These are phyloP conservation scores for Clunio marinus DNA, from an alignment of 2,888 invertebrate species.

Conservation along the genomic window DNA sequence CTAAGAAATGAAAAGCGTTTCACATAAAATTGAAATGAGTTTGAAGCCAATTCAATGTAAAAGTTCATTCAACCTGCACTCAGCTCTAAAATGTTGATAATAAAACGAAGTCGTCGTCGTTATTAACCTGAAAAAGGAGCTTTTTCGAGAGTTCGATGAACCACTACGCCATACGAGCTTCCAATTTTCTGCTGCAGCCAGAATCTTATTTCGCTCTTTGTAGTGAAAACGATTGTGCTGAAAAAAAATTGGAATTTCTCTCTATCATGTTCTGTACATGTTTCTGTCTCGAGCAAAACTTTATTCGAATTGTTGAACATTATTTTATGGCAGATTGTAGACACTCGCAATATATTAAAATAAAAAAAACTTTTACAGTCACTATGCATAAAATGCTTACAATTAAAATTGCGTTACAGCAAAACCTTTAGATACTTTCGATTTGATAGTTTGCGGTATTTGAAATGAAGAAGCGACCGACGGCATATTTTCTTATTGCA, in stretches of 20 bases:
- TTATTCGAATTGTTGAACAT: not conserved
- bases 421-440: too few species aligned
- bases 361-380: not conserved
- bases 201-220: not conserved
- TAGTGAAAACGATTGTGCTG: too few species aligned
- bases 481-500: too few species aligned
- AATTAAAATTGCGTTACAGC: too few species aligned
- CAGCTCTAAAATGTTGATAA: too few species aligned
- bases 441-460: too few species aligned
- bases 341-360: too few species aligned
- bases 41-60: too few species aligned
- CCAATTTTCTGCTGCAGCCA: slow-evolving; percentile 1
- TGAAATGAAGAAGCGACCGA: too few species aligned
- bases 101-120: not conserved
- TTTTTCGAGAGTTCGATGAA: not conserved
- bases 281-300: slow-evolving; percentile 1
- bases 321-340: not conserved
- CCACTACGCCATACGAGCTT: not conserved
- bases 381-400: not conserved
- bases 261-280: slow-evolving; percentile 6
- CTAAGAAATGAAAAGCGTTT: not conserved
- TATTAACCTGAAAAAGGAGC: slow-evolving; percentile 21
- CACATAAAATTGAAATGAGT: not conserved
- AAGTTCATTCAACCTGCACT: too few species aligned
- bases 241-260: too few species aligned